Percentiles rank a stretch among this genome's conserved stretches.
Evolutionary conservation across 2,113 vertebrate genomes (phyloP).

Genomic region (Neogale vison): DNA sequence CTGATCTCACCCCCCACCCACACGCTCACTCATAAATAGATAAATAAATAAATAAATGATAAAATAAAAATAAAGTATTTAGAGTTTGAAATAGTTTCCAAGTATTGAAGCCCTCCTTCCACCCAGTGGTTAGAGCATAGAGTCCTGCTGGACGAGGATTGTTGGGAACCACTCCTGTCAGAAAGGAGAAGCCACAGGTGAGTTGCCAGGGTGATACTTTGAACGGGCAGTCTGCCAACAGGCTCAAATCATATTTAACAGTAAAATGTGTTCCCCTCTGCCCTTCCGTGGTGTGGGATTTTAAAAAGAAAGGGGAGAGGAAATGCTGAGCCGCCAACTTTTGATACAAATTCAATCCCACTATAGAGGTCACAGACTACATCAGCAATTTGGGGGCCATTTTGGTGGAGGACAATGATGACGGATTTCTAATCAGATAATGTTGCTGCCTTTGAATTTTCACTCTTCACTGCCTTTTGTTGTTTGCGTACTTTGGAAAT

Average conservation of each 20-base stretch:
- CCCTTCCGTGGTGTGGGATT: conserved; percentile 55
- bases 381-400: conserved; percentile 79
- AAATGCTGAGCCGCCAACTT: conserved; percentile 81
- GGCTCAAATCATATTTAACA: conserved; percentile 72
- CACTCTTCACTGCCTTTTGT: conserved; percentile 56
- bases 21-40: background rate
- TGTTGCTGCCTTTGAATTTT: conserved; percentile 66
- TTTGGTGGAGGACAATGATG: conserved; percentile 54
- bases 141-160: background rate
- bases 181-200: conserved; percentile 15
- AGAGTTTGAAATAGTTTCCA: background rate
- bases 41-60: background rate
- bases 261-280: conserved; percentile 41
- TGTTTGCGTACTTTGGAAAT: conserved; percentile 64
- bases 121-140: background rate
- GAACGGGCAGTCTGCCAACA: conserved; percentile 82
- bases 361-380: conserved; percentile 61
- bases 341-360: conserved; percentile 68
- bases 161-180: background rate
- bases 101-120: background rate
- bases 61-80: background rate
- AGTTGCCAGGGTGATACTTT: conserved; percentile 81
- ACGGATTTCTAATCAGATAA: conserved; percentile 65
- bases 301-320: conserved; percentile 79
- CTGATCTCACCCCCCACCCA: too few species aligned